Evolutionary conservation across 2,113 vertebrate species (phyloP), one percentile per base, ranked within the genome.

Genomic region (Lepisosteus oculatus): DNA sequence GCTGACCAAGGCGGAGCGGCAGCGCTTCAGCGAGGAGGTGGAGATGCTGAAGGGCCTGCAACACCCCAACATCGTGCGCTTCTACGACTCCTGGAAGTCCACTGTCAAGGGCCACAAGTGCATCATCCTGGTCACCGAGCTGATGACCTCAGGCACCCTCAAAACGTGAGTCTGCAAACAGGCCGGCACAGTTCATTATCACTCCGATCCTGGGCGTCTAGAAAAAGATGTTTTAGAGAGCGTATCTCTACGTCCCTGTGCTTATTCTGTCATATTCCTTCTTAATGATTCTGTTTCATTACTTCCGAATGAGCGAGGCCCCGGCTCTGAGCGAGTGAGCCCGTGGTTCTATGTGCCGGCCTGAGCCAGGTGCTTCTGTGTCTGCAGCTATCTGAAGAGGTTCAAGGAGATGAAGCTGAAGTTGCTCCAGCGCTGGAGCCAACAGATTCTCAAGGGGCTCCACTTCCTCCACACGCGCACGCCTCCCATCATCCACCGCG

Each of bases 361-460:
- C 47, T 56, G 8, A 43, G 6, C 51, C 56, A 41, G 6, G 44
- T 13, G 2, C 63, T 41, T 44, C 13, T 47, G n/a, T 41, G 54
- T 51, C 4, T 72, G 7, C 71, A 99, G 97, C 67, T 99, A 99
- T 72, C 77, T 99, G 83, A 96, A 97, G 88, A 89, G 97, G 70
- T 98, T 99, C 80, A 97, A 98, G 8, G 96, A 97, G 88, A 99
- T 99, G 97, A 99, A 99, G 78, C 91, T 95, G 54, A 95, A 97
- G 78, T 93, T 99, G 72, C 92, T 99, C 75, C 97, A 98, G 89
- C 93, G 93, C 59, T 95, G 94, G 95, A 96, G 97, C 80, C 91
- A 92, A 45, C 97, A 99, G 81, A 99, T 99, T 84, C 91, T 99
- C 14, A 94, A 95, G 76, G 97, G 97, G 0, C 93, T 99, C 55